Evolutionary conservation across 2,888 invertebrate genomes (phyloP).

Genomic region (Leucoma salicis): DNA sequence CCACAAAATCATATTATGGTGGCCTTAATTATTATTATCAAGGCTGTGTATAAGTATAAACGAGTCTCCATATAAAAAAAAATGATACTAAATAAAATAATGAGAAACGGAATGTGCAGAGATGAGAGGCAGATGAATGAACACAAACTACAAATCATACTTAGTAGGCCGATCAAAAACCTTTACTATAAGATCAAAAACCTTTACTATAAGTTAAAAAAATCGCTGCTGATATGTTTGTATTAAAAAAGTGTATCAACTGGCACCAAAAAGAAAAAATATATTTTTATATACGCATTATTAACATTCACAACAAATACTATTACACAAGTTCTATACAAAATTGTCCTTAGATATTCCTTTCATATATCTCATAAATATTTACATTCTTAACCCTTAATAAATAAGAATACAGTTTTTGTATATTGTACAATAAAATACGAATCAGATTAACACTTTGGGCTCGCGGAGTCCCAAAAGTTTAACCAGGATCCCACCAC

Average conservation of each 20-base stretch:
- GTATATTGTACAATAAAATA: slow-evolving; percentile 43
- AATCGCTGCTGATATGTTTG: slow-evolving; percentile 38
- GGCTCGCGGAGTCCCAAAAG: too few relatives aligned
- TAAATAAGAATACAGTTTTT: slow-evolving; percentile 48
- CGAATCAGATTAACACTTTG: slow-evolving; percentile 33
- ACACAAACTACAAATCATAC: slow-evolving; percentile 12
- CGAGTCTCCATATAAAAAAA: neutral
- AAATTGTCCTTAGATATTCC: slow-evolving; percentile 63
- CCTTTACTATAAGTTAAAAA: slow-evolving; percentile 21
- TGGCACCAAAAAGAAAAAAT: slow-evolving; percentile 48
- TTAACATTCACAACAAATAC: slow-evolving; percentile 61
- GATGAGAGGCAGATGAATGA: slow-evolving; percentile 25
- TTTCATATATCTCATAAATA: slow-evolving; percentile 46
- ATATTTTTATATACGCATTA: slow-evolving; percentile 21
- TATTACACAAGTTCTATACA: slow-evolving; percentile 61
- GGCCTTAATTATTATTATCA: too few relatives aligned
- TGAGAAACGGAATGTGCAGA: slow-evolving; percentile 39
- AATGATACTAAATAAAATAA: slow-evolving; percentile 28
- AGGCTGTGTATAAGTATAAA: neutral
- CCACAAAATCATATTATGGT: too few relatives aligned
- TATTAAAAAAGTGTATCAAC: slow-evolving; percentile 27
- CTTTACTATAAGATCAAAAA: slow-evolving; percentile 10
- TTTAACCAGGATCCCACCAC: too few relatives aligned
- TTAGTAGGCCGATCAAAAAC: slow-evolving; percentile 27
- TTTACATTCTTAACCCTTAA: slow-evolving; percentile 67